Evolutionary conservation across 2,797 vertebrate species (phyloP), one percentile per base, ranked within the genome.

Genomic region (Aeoliscus strigatus): DNA sequence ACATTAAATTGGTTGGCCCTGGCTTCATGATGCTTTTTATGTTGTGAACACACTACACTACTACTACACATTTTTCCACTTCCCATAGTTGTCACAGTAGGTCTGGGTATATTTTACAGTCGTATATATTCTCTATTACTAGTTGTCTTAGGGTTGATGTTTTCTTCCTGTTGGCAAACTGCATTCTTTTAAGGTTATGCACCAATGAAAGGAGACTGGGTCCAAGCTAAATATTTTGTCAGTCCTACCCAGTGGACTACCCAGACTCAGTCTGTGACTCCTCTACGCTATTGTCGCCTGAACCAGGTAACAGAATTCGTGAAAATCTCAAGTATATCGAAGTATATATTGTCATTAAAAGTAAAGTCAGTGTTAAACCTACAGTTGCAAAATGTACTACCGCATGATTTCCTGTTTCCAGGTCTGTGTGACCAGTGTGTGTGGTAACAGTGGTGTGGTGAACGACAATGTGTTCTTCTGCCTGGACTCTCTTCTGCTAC

Each of bases 191-290:
- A 17, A 97, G 95, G 89, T 66, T 99, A 90, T 49, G 37, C 76
- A 43, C 94, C 95, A 29, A 91, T 77, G 79, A 90, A 89, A 73
- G 96, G 94, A 42, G 96, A 99, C 79, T 96, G 92, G 92, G 92
- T 99, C 27, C 87, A 94, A 82, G 92, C 90, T 0, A 85, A 93
- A 44, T 98, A 96, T 61, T 84, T 86, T 32, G 78, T 99, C 63
- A 89, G 86, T 39, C 84, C 87, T 0, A 64, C 60, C n/a, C 78
- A 91, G 0, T 92, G 91, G 87, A 90, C 65, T 70, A 94, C 91
- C 17, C 83, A 92, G 72, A 93, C 92, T 40, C 57, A 85, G 31
- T 88, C 76, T 13, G 91, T 99, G 42, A 84, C 80, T 12, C 96
- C 95, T 1, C 81, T 99, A 65, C 87, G 95, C 18, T 97, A 93